A percentile compares a stretch with the other conserved stretches of the same genome.
These are phyloP conservation scores for Leptinotarsa juncta DNA, from an alignment of 2,888 invertebrate genomes.

Conservation along the genomic window DNA sequence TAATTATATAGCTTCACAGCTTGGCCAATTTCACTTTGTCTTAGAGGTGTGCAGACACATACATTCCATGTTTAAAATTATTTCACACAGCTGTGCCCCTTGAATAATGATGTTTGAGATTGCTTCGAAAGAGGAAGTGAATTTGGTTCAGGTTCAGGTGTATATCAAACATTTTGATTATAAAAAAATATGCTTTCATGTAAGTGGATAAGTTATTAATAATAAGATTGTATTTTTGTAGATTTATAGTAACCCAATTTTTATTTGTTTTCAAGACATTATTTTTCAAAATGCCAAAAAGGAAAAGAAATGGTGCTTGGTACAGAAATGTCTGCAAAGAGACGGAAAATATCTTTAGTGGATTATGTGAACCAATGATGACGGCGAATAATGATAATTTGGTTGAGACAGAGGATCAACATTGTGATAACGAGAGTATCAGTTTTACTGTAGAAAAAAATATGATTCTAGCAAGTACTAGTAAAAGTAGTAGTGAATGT, in stretches of 20 bases:
- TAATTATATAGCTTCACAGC: background rate
- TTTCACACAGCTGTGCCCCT: too few relatives aligned
- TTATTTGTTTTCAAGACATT: too few relatives aligned
- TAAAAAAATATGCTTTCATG: too few relatives aligned
- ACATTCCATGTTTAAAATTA: too few relatives aligned
- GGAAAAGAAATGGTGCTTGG: background rate
- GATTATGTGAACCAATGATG: background rate
- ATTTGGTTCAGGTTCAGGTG: too few relatives aligned
- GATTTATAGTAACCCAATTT: too few relatives aligned
- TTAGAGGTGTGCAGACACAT: too few relatives aligned
- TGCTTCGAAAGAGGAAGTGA: background rate
- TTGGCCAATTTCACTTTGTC: too few relatives aligned
- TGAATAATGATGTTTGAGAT: background rate
- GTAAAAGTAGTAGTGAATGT: background rate
- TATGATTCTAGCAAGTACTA: background rate
- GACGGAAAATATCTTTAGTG: background rate
- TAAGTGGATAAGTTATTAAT: too few relatives aligned
- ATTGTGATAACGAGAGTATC: conserved; percentile 1
- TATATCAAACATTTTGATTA: too few relatives aligned
- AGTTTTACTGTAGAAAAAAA: background rate
- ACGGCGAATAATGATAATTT: background rate
- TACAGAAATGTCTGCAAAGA: conserved; percentile 1
- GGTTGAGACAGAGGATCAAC: conserved; percentile 1
- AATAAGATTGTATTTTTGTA: too few relatives aligned
- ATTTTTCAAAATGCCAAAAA: background rate